Percentiles rank a stretch among this genome's conserved stretches.
Evolutionary conservation across 2,113 vertebrate genomes (phyloP).

Genomic region (Athene cunicularia): DNA sequence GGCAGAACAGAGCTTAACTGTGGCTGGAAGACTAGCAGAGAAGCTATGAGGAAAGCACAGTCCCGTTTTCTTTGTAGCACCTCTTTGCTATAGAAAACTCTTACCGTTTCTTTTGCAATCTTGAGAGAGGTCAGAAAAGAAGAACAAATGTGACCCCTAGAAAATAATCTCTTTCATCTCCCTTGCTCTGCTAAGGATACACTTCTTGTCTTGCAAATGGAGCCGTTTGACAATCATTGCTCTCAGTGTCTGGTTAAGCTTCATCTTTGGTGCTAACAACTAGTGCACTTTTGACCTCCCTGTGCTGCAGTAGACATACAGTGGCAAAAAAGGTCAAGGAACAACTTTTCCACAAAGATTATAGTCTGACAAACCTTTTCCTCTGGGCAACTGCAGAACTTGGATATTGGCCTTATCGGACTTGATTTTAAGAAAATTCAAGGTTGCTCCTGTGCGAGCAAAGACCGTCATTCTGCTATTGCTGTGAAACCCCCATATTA

Average conservation of each 20-base stretch:
- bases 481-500: not conserved
- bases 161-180: slow-evolving; percentile 73
- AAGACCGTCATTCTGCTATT: not conserved
- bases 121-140: slow-evolving; percentile 70
- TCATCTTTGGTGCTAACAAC: slow-evolving; percentile 66
- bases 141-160: slow-evolving; percentile 67
- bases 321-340: slow-evolving; percentile 65
- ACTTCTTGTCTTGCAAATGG: slow-evolving; percentile 76
- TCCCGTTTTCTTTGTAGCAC: slow-evolving; percentile 14
- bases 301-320: slow-evolving; percentile 32
- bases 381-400: slow-evolving; percentile 30
- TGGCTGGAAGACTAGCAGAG: not conserved
- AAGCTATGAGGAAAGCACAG: not conserved
- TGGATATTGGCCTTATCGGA: slow-evolving; percentile 23
- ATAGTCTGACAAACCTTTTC: slow-evolving; percentile 47
- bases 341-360: slow-evolving; percentile 64
- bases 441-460: not conserved
- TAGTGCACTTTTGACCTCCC: slow-evolving; percentile 70
- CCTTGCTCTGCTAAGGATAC: slow-evolving; percentile 62
- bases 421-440: slow-evolving; percentile 50
- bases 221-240: slow-evolving; percentile 68
- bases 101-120: slow-evolving; percentile 44
- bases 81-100: slow-evolving; percentile 50
- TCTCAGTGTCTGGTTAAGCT: slow-evolving; percentile 61
- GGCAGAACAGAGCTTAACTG: not conserved